Base-by-base conservation (phyloP, 2,113 vertebrate species). In the Tor tambroides region DNA sequence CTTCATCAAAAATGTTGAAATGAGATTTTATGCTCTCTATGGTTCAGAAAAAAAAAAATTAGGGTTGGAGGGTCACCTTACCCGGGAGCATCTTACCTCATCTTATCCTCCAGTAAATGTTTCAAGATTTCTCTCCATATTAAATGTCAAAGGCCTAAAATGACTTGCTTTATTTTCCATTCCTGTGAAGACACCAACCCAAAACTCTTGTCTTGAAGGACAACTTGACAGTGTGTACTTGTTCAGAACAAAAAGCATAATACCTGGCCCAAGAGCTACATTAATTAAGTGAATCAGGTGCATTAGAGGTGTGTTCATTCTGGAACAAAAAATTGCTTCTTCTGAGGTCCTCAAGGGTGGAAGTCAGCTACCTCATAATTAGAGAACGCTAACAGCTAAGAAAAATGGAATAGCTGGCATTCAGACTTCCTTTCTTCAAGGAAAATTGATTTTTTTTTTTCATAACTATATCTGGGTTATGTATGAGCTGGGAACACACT, bases 401-500 rank as follows among this genome's bases (percentile, higher is more conserved):
- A 28, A 19, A 81, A 67, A 46, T 26, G 23, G 14, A 46, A 26
- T 43, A 46, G 14, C 15, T 65, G 30, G 15, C n/a, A 43, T 67
- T 46, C 38, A 82, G 59, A 82, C 32, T 38, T 38, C 23, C 30
- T 65, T 43, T 67, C 59, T 67, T 82, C 59, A 17, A 19, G n/a
- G 38, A 81, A 78, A 65, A 46, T 82, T 0, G 49, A 2, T 32
- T 51, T 7, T 59, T 69, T 81, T 67, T 85, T 41, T 41, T 14
- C 6, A 76, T 86, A 4, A 23, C 26, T 77, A 38, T 56, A 30
- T 83, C 71, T 30, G 9, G 43, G 30, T 38, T 71, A 80, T 43
- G 38, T 46, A 49, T 85, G 23, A 71, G 43, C 75, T 30, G 49
- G 43, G 49, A 84, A 75, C 5, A 43, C 86, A 59, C 61, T 93